phyloP scores from a whole-genome alignment of 1,140 invertebrate genomes.

The Popillia japonica region DNA sequence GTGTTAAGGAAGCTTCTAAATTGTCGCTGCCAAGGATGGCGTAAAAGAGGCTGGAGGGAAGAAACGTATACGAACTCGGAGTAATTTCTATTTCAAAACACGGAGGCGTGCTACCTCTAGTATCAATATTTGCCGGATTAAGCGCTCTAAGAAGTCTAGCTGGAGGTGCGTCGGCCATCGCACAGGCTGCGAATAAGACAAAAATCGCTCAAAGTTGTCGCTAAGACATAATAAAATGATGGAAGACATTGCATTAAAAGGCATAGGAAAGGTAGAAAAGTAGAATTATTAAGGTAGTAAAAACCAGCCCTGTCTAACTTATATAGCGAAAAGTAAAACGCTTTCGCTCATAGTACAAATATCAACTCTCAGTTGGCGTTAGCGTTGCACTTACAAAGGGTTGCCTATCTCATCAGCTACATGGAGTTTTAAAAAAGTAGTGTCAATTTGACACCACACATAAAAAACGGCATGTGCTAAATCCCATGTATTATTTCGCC shows the following conservation, averaged over 20 bases:
- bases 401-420: no score
- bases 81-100: constrained; percentile 56
- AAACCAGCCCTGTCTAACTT: no score
- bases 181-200: constrained; percentile 46
- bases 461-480: no score
- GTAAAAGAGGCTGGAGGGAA: constrained; percentile 40
- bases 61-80: constrained; percentile 47
- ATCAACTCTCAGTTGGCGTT: no score
- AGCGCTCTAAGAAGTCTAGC: constrained; percentile 54
- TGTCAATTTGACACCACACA: no score
- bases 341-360: no score
- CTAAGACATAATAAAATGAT: constrained; percentile 54
- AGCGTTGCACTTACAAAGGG: no score
- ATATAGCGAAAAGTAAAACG: no score
- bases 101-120: constrained; percentile 53
- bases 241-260: constrained; percentile 42
- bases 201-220: constrained; percentile 43
- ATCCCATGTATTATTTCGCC: no score
- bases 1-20: background rate
- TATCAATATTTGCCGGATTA: constrained; percentile 57
- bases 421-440: no score
- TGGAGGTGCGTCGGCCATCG: constrained; percentile 52
- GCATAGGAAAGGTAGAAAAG: no score
- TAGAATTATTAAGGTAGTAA: no score
- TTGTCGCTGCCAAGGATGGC: constrained; percentile 4